A percentile compares a stretch with the other conserved stretches of the same genome.
These are phyloP conservation scores for Amblyopsis rosae DNA, from an alignment of 2,113 vertebrate genomes.

Conservation along the genomic window DNA sequence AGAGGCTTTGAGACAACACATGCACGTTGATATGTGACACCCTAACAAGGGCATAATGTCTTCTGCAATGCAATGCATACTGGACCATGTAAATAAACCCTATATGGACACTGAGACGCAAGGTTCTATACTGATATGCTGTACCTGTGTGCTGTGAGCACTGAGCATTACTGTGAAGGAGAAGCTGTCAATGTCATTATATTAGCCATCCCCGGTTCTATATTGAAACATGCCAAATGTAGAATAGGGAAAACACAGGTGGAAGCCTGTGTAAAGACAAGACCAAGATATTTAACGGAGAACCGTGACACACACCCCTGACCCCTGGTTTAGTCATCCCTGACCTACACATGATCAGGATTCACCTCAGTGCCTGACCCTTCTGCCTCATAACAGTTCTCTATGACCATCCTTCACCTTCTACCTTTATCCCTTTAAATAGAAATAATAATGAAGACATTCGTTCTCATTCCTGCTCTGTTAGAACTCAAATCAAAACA, in stretches of 20 bases:
- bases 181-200: background rate
- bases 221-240: background rate
- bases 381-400: too few species aligned
- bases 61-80: background rate
- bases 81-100: background rate
- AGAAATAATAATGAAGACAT: too few species aligned
- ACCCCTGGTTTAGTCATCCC: too few species aligned
- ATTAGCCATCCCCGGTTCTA: too few species aligned
- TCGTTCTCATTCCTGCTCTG: too few species aligned
- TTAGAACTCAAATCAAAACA: too few species aligned
- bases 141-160: conserved; percentile 6
- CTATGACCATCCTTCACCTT: too few species aligned
- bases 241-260: background rate
- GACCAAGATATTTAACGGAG: too few species aligned
- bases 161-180: conserved; percentile 11
- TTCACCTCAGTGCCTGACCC: too few species aligned
- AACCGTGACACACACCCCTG: too few species aligned
- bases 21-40: background rate
- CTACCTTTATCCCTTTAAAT: too few species aligned
- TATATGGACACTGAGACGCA: background rate
- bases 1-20: conserved; percentile 13
- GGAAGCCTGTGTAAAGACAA: too few species aligned
- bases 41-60: background rate
- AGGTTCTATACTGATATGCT: background rate
- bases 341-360: background rate